Conservation (phyloP, 1,140 invertebrate genomes). For the Phymorhynchus buccinoides region DNA sequence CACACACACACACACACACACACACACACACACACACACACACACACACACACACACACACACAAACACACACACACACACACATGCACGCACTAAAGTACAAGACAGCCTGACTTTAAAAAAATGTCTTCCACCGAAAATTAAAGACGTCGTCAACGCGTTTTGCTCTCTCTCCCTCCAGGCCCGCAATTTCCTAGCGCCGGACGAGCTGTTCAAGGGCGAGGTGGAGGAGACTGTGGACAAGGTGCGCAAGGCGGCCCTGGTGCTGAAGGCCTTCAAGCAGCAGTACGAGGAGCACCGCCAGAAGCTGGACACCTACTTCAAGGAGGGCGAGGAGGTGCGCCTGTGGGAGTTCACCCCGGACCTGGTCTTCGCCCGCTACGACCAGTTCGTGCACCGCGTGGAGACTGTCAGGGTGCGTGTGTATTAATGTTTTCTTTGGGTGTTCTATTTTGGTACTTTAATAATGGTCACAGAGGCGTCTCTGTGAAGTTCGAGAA, state of each 20-base stretch:
- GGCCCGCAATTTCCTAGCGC: slow-evolving; percentile 88
- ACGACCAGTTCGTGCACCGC: slow-evolving; percentile 87
- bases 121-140: too few species aligned
- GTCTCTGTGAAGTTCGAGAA: too few species aligned
- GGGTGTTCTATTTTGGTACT: too few species aligned
- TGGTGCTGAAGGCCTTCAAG: slow-evolving; percentile 83
- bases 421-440: background rate
- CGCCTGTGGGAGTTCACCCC: slow-evolving; percentile 91
- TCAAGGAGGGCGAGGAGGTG: slow-evolving; percentile 78
- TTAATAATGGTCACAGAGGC: too few species aligned
- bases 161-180: slow-evolving; percentile 68
- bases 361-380: slow-evolving; percentile 87
- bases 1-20: too few species aligned
- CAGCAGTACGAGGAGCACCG: slow-evolving; percentile 80
- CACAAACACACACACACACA: too few species aligned
- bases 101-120: too few species aligned
- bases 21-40: too few species aligned
- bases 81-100: too few species aligned
- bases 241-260: slow-evolving; percentile 89
- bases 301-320: slow-evolving; percentile 80
- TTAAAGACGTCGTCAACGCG: too few species aligned
- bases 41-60: too few species aligned
- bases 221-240: slow-evolving; percentile 79
- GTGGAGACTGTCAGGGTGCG: slow-evolving; percentile 85
- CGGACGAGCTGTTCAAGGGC: slow-evolving; percentile 85